A percentile compares a stretch with the other conserved stretches of the same genome.
These are phyloP conservation scores for Ostrea denselamellosa DNA, from an alignment of 1,140 invertebrate genomes.

Conservation along the genomic window DNA sequence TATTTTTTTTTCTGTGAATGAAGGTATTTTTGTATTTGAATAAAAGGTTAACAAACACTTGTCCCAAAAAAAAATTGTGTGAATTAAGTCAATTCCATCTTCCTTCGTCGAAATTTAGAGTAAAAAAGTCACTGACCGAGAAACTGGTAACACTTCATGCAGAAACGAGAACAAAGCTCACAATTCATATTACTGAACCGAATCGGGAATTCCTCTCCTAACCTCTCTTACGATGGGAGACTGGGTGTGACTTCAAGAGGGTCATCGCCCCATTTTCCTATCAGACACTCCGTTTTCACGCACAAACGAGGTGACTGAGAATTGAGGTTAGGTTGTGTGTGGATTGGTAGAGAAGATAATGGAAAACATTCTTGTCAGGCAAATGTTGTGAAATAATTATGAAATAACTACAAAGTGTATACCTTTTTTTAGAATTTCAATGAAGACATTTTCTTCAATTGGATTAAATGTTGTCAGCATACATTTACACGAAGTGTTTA, in stretches of 20 bases:
- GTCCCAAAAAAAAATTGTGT: background rate
- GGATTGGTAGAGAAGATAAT: background rate
- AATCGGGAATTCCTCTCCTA: slow-evolving; percentile 30
- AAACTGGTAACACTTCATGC: background rate
- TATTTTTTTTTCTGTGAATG: background rate
- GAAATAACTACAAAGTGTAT: too few relatives aligned
- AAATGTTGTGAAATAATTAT: background rate
- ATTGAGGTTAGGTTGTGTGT: background rate
- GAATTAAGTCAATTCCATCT: background rate
- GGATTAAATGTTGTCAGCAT: too few relatives aligned
- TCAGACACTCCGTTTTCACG: background rate
- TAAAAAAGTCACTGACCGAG: slow-evolving; percentile 13
- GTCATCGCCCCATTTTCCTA: slow-evolving; percentile 8
- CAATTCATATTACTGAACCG: slow-evolving; percentile 1
- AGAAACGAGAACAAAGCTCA: slow-evolving; percentile 30
- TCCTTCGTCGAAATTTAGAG: background rate
- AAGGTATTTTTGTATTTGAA: background rate
- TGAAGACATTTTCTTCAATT: too few relatives aligned
- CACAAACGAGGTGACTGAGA: background rate
- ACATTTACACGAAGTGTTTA: too few relatives aligned
- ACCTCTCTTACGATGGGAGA: background rate
- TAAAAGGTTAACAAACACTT: background rate
- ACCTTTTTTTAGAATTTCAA: too few relatives aligned
- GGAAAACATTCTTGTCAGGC: background rate
- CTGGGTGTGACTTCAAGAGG: background rate